Evolutionary conservation across 2,888 invertebrate genomes (phyloP).

Genomic region (Ectemnius lituratus): DNA sequence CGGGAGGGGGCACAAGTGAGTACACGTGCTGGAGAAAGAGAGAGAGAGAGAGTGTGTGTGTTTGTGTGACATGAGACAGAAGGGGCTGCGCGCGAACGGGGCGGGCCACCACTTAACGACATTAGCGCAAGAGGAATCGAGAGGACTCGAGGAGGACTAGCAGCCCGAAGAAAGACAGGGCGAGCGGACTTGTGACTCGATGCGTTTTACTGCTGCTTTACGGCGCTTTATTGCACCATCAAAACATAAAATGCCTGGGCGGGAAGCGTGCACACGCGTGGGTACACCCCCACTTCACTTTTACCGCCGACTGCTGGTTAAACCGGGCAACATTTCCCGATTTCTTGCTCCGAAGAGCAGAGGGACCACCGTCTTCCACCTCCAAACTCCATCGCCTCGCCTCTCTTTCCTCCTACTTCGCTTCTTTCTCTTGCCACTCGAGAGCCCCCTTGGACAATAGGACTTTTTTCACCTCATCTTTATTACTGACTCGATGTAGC

Average conservation of each 20-base stretch:
- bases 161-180: constrained; percentile 41
- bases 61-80: constrained; percentile 59
- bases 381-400: constrained; percentile 23
- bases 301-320: constrained; percentile 64
- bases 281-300: constrained; percentile 71
- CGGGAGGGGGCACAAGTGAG: constrained; percentile 28
- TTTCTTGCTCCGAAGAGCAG: constrained; percentile 52
- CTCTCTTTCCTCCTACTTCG: constrained; percentile 15
- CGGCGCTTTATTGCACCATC: constrained; percentile 78
- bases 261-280: constrained; percentile 73
- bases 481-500: background rate
- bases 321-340: constrained; percentile 64
- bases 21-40: constrained; percentile 54
- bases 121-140: constrained; percentile 64
- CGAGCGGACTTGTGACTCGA: constrained; percentile 77
- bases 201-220: constrained; percentile 78
- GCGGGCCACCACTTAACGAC: constrained; percentile 76
- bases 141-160: constrained; percentile 21
- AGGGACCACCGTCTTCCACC: constrained; percentile 22
- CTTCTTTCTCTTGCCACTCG: constrained; percentile 9
- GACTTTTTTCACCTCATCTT: constrained; percentile 11
- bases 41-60: constrained; percentile 61
- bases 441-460: background rate
- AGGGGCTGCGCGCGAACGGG: constrained; percentile 64
- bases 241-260: constrained; percentile 77